Conservation (phyloP, 37 sponge, comb jelly and placozoan species). For the Cliona cf. orientalis region DNA sequence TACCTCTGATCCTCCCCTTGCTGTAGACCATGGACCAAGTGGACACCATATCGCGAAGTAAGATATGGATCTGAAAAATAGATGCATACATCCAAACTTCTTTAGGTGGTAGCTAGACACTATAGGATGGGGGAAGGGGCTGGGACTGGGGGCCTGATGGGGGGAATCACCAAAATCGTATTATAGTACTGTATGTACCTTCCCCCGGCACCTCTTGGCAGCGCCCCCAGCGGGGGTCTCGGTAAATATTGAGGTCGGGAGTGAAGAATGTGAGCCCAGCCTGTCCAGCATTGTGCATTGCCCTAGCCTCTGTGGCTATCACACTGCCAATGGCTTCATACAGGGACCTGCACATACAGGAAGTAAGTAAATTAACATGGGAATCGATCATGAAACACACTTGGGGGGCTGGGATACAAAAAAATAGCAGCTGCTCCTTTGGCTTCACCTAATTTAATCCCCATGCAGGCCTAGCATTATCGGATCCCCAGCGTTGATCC, state of each 20-base stretch:
- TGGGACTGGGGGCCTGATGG: conserved; percentile 28
- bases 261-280: conserved; percentile 87
- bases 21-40: conserved; percentile 81
- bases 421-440: too few species aligned
- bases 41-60: conserved; percentile 62
- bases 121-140: too few species aligned
- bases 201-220: conserved; percentile 90
- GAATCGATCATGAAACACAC: too few species aligned
- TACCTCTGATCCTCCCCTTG: conserved; percentile 67
- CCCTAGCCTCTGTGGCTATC: conserved; percentile 78
- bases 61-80: conserved; percentile 78
- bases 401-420: too few species aligned
- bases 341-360: conserved; percentile 77
- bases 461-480: too few species aligned
- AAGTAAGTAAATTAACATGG: too few species aligned
- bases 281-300: conserved; percentile 70
- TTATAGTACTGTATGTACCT: conserved; percentile 71
- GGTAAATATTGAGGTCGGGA: conserved; percentile 81
- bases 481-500: too few species aligned
- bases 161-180: too few species aligned
- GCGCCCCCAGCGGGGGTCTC: conserved; percentile 89
- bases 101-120: not conserved
- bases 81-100: not conserved
- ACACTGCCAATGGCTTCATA: conserved; percentile 45
- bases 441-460: too few species aligned